Percentiles rank a stretch among this genome's conserved stretches.
Evolutionary conservation across 2,113 vertebrate genomes (phyloP).

Genomic region (Planiliza haematocheilus): DNA sequence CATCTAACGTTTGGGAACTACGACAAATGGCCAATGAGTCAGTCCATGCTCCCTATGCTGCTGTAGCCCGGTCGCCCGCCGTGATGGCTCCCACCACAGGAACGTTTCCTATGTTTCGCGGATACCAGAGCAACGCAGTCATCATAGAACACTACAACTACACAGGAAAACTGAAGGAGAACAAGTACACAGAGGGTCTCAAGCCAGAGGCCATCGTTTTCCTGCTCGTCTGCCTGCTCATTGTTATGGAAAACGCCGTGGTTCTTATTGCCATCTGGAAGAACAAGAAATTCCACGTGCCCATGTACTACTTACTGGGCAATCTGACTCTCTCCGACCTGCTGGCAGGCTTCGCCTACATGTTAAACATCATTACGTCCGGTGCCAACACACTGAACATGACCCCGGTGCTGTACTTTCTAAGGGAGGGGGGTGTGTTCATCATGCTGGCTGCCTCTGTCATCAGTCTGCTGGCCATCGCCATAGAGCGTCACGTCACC

Average conservation of each 20-base stretch:
- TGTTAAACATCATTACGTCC: constrained; percentile 90
- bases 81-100: constrained; percentile 31
- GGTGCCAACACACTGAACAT: constrained; percentile 87
- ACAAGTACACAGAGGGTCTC: constrained; percentile 84
- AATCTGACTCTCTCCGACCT: constrained; percentile 92
- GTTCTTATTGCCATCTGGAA: constrained; percentile 89
- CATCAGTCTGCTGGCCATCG: constrained; percentile 91
- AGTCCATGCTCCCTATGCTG: constrained; percentile 51
- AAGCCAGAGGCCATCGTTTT: constrained; percentile 84
- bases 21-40: constrained; percentile 58
- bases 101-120: constrained; percentile 73
- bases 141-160: constrained; percentile 89
- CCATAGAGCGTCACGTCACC: constrained; percentile 91
- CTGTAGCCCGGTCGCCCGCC: constrained; percentile 33
- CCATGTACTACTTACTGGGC: constrained; percentile 92
- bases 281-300: constrained; percentile 92
- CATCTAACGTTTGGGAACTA: neutral
- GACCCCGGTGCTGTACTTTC: constrained; percentile 90
- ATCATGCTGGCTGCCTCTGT: constrained; percentile 89
- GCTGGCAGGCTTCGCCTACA: constrained; percentile 90
- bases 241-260: constrained; percentile 89
- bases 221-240: constrained; percentile 88
- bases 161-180: constrained; percentile 87
- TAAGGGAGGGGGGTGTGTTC: constrained; percentile 90
- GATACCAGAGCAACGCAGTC: constrained; percentile 83